Conservation (phyloP, 2,113 vertebrate species). For the Tetrao urogallus region DNA sequence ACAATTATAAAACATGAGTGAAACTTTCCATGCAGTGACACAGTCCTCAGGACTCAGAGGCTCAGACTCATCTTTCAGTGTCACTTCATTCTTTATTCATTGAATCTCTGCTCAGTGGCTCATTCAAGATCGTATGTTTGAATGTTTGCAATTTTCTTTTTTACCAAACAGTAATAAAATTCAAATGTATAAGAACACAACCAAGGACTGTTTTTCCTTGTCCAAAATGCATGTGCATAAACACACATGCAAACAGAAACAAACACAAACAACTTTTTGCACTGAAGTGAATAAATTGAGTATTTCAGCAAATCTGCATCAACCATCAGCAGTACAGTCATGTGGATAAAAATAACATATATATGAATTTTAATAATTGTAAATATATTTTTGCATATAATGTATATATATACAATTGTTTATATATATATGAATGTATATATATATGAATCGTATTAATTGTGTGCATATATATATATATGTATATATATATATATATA, state of each 20-base stretch:
- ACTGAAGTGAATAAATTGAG: background rate
- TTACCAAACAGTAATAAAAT: background rate
- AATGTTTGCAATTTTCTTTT: background rate
- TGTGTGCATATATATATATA: too few relatives aligned
- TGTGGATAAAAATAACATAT: background rate
- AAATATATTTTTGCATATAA: too few relatives aligned
- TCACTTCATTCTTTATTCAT: background rate
- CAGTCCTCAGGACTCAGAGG: background rate
- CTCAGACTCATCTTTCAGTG: background rate
- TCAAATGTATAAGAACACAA: background rate
- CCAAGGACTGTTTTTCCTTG: background rate
- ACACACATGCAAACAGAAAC: rapidly evolving
- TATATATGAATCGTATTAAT: too few relatives aligned
- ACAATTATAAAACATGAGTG: background rate
- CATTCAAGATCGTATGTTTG: background rate
- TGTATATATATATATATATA: too few relatives aligned
- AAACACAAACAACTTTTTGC: background rate
- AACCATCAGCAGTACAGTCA: background rate
- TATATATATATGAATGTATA: too few relatives aligned
- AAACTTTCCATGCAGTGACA: background rate
- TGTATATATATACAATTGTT: too few relatives aligned
- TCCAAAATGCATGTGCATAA: background rate
- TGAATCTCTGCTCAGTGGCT: background rate
- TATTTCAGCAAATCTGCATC: background rate
- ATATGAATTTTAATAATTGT: background rate